These are phyloP conservation scores for Cnemophilus loriae DNA, from an alignment of 2,113 vertebrate genomes.

Conservation along the genomic window DNA sequence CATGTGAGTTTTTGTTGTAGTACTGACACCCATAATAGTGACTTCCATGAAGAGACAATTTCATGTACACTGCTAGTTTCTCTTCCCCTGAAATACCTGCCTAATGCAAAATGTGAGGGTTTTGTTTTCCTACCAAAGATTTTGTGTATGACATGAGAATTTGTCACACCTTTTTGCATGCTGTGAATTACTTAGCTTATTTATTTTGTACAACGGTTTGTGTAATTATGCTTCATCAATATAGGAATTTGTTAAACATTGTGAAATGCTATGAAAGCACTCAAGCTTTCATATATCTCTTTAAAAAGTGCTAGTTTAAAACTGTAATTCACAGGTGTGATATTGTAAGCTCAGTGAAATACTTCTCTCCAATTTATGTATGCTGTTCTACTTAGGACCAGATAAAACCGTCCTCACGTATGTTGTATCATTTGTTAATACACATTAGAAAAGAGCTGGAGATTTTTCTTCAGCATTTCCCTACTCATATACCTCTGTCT, in stretches of 20 bases:
- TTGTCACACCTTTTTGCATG: background rate
- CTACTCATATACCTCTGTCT: background rate
- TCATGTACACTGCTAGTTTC: fast-evolving
- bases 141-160: background rate
- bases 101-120: background rate
- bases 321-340: background rate
- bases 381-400: background rate
- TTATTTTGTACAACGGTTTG: background rate
- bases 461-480: background rate
- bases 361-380: background rate
- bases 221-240: background rate
- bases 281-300: background rate
- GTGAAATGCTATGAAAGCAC: background rate
- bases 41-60: background rate
- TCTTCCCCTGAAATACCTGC: background rate
- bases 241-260: background rate
- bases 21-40: fast-evolving
- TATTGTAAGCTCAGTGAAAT: background rate
- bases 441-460: background rate
- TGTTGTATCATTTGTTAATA: background rate
- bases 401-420: background rate
- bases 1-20: background rate
- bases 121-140: background rate
- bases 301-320: background rate
- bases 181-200: background rate